Percentiles rank a stretch among this genome's conserved stretches.
Conservation (phyloP, 2,113 vertebrate species). For the Clarias magur region DNA sequence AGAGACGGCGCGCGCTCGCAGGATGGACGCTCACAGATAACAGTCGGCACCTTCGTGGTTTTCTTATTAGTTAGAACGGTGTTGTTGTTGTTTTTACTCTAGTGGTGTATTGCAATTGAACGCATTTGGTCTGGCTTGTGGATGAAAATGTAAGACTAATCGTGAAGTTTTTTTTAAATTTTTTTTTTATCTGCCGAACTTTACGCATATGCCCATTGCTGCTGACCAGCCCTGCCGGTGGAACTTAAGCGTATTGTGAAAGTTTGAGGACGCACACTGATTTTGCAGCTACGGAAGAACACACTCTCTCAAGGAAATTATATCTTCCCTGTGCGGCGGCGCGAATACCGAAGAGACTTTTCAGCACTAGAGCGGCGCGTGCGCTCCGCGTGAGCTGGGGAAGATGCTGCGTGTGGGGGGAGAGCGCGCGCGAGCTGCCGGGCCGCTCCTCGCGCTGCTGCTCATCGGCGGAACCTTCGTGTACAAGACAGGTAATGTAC, state of each 20-base stretch:
- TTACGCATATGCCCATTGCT: neutral
- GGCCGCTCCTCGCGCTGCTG: conserved; percentile 67
- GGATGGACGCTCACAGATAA: conserved; percentile 61
- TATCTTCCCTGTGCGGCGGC: neutral
- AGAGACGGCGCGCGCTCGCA: conserved; percentile 16
- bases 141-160: neutral
- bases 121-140: neutral
- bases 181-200: conserved; percentile 39
- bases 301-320: conserved; percentile 2
- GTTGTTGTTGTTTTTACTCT: neutral
- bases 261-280: conserved; percentile 22
- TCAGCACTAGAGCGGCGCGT: conserved; percentile 43
- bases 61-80: conserved; percentile 17
- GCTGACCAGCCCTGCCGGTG: neutral
- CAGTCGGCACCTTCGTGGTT: conserved; percentile 12
- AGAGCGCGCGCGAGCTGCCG: conserved; percentile 62
- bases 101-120: neutral
- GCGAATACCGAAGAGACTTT: neutral
- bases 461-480: conserved; percentile 60
- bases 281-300: neutral
- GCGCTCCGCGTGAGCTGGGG: conserved; percentile 53
- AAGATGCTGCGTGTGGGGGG: conserved; percentile 72
- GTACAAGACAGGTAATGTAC: conserved; percentile 65
- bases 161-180: neutral
- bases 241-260: conserved; percentile 22